Base-by-base conservation (phyloP, 2,113 vertebrate species). In the Hemicordylus capensis region DNA sequence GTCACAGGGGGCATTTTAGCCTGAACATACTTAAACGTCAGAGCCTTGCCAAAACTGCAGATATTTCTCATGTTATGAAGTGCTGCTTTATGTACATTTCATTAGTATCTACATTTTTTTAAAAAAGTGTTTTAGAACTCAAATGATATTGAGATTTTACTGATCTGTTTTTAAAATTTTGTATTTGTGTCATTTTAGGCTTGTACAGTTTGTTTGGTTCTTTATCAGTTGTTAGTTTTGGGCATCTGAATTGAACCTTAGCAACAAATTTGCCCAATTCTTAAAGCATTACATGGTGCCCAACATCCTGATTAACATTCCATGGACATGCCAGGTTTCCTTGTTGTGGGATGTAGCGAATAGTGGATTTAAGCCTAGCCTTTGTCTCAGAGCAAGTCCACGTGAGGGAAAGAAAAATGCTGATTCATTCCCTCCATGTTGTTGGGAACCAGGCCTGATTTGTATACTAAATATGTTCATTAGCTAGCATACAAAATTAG, bases 1-100 rank as follows among this genome's bases (percentile, higher is more conserved):
- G 83, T 88, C 86, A 89, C 87, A 79, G 0, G 54, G 88, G 83
- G 77, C 72, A 3, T 67, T 82, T 86, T 85, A 81, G 39, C 88
- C 78, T 80, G 88, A 91, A 88, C 56, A 73, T 67, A 67, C 89
- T 91, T 73, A 88, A 88, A 79, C 79, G 56, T 85, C 74, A 85
- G 58, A 80, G 39, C 20, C 37, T 67, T 79, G 89, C 79, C 83
- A 85, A 54, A 39, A 88, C 83, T 83, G 1, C 69, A 87, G 39
- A 34, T 37, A 74, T 80, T 74, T 91, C 83, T 88, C 59, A 28
- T 67, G 39, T 84, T 86, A 74, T 63, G 83, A 79, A 78, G 87
- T 85, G 37, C n/a, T 69, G 2, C 24, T 82, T 31, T 73, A 59
- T 59, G 46, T 44, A n/a, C 12, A 58, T 56, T 72, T 44, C 34